Conservation (phyloP, 2,797 vertebrate species). For the Furcifer pardalis region DNA sequence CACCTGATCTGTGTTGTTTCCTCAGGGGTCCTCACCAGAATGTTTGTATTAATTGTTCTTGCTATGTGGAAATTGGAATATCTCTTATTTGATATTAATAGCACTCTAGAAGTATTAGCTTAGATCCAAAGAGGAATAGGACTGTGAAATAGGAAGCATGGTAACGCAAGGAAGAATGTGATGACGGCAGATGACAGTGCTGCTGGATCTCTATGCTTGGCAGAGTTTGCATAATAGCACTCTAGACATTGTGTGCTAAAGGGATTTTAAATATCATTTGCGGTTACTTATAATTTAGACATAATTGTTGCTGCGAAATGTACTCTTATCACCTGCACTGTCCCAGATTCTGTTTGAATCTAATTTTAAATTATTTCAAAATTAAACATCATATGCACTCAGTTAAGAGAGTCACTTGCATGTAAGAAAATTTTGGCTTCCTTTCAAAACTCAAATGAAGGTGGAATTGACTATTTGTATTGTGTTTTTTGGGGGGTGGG, state of each 20-base stretch:
- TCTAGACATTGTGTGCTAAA: constrained; percentile 69
- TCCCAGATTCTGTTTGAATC: constrained; percentile 52
- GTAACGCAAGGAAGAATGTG: constrained; percentile 67
- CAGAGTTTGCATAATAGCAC: constrained; percentile 78
- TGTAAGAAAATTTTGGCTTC: constrained; percentile 20
- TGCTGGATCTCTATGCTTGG: constrained; percentile 76
- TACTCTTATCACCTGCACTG: constrained; percentile 55
- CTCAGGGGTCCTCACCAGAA: constrained; percentile 71
- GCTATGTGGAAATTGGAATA: constrained; percentile 85
- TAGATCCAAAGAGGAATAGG: constrained; percentile 74
- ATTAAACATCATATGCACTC: constrained; percentile 19
- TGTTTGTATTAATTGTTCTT: constrained; percentile 76
- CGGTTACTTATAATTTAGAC: constrained; percentile 64
- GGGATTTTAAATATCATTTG: constrained; percentile 67
- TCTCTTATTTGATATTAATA: constrained; percentile 90
- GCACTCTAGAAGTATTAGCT: constrained; percentile 82
- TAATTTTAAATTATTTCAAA: constrained; percentile 36
- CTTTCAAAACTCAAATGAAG: constrained; percentile 2
- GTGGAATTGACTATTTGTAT: constrained; percentile 1
- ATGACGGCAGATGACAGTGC: constrained; percentile 74
- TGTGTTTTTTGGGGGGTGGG: constrained; percentile 26
- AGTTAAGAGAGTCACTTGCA: not conserved
- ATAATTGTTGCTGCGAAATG: constrained; percentile 58
- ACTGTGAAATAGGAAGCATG: constrained; percentile 79
- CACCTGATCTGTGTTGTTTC: constrained; percentile 69